phyloP scores from a whole-genome alignment of 2,113 vertebrate species.

The Gasterosteus aculeatus region DNA sequence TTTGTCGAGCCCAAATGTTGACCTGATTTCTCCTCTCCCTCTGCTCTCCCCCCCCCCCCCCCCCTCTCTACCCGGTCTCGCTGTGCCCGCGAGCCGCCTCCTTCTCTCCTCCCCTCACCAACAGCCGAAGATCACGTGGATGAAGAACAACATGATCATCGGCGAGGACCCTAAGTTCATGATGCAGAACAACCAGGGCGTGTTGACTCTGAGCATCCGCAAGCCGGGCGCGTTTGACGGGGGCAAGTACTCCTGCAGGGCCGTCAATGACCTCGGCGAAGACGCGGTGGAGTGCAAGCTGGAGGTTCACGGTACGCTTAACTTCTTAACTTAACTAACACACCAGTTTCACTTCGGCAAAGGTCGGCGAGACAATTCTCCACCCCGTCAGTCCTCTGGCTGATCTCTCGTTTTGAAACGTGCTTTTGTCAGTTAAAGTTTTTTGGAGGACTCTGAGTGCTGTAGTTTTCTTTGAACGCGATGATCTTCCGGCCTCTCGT shows the following conservation, averaged over 20 bases:
- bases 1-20: slow-evolving; percentile 66
- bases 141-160: slow-evolving; percentile 92
- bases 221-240: slow-evolving; percentile 86
- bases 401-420: slow-evolving; percentile 26
- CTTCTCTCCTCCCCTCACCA: background rate
- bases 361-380: slow-evolving; percentile 47
- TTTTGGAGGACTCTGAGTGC: slow-evolving; percentile 14
- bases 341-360: slow-evolving; percentile 8
- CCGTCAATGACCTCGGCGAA: slow-evolving; percentile 88
- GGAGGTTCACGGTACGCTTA: slow-evolving; percentile 85
- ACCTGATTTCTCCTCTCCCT: slow-evolving; percentile 60
- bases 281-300: slow-evolving; percentile 88
- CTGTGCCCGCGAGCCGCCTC: slow-evolving; percentile 21
- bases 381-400: slow-evolving; percentile 17
- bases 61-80: background rate
- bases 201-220: slow-evolving; percentile 89
- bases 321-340: background rate
- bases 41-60: slow-evolving; percentile 18
- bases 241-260: slow-evolving; percentile 86
- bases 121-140: slow-evolving; percentile 88
- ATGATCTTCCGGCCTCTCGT: slow-evolving; percentile 39
- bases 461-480: slow-evolving; percentile 16
- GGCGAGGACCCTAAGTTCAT: slow-evolving; percentile 87
- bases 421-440: slow-evolving; percentile 41
- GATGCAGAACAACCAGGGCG: slow-evolving; percentile 89